Conservation (phyloP, 2,888 invertebrate genomes). For the Limnephilus auricula region DNA sequence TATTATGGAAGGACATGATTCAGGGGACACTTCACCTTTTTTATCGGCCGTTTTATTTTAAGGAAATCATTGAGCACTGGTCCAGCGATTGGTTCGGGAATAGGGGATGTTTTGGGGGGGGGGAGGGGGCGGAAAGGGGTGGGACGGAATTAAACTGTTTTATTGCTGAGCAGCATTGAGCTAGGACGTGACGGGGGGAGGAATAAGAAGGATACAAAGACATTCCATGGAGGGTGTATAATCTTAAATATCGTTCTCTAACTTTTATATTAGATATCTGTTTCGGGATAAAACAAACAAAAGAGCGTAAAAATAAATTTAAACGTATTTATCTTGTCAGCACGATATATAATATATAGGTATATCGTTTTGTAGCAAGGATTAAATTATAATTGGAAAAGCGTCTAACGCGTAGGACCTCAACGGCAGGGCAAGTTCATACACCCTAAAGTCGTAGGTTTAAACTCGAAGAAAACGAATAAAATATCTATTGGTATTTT, state of each 20-base stretch:
- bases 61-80: slow-evolving; percentile 49
- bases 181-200: slow-evolving; percentile 47
- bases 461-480: no score
- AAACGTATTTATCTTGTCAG: background rate
- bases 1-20: slow-evolving; percentile 16
- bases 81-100: slow-evolving; percentile 30
- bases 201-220: slow-evolving; percentile 24
- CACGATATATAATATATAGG: background rate
- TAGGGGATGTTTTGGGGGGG: background rate
- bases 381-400: background rate
- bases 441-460: no score
- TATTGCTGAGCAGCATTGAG: slow-evolving; percentile 60
- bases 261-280: background rate
- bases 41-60: slow-evolving; percentile 63
- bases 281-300: background rate
- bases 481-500: no score
- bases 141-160: slow-evolving; percentile 63
- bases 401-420: no score
- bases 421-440: background rate
- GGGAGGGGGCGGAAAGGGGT: slow-evolving; percentile 20
- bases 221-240: slow-evolving; percentile 25
- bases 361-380: background rate
- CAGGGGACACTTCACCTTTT: slow-evolving; percentile 51
- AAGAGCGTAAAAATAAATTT: background rate
- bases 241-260: slow-evolving; percentile 31